A percentile compares a stretch with the other conserved stretches of the same genome.
Conservation (phyloP, 2,888 invertebrate genomes). For the Nemotelus pantherinus region DNA sequence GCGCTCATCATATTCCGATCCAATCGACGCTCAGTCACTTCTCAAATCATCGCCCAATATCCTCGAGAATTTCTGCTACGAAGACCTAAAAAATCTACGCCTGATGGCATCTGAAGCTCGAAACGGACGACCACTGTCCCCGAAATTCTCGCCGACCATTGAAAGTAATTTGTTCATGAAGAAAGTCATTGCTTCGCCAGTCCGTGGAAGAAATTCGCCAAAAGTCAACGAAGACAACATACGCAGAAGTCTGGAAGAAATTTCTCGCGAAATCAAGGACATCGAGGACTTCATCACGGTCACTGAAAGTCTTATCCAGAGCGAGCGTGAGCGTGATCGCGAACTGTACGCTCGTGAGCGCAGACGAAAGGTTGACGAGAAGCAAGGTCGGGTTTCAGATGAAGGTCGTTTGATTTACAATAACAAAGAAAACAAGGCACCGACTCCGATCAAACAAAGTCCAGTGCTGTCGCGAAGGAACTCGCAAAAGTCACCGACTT, state of each 20-base stretch:
- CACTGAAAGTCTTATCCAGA: conserved; percentile 61
- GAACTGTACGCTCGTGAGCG: conserved; percentile 54
- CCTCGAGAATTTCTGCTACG: conserved; percentile 62
- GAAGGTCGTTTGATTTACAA: conserved; percentile 49
- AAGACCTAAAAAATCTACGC: conserved; percentile 55
- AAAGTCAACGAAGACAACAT: conserved; percentile 59
- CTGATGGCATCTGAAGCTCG: conserved; percentile 52
- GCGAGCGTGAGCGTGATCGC: conserved; percentile 60
- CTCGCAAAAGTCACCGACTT: conserved; percentile 56
- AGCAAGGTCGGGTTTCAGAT: conserved; percentile 43
- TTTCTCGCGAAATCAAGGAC: conserved; percentile 63
- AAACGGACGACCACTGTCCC: conserved; percentile 55
- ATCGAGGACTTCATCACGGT: conserved; percentile 64
- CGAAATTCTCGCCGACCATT: conserved; percentile 61
- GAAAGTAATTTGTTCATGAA: conserved; percentile 62
- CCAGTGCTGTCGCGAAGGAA: conserved; percentile 52
- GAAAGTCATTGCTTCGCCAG: conserved; percentile 60
- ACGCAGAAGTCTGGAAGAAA: conserved; percentile 63
- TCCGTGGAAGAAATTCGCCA: conserved; percentile 27
- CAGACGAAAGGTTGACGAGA: conserved; percentile 52
- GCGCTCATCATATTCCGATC: conserved; percentile 32
- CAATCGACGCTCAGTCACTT: conserved; percentile 55
- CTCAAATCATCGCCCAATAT: conserved; percentile 64
- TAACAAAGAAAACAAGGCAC: conserved; percentile 48
- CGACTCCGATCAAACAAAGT: conserved; percentile 36